phyloP scores from a whole-genome alignment of 1,140 invertebrate genomes.

The Heliconius eleuchia region DNA sequence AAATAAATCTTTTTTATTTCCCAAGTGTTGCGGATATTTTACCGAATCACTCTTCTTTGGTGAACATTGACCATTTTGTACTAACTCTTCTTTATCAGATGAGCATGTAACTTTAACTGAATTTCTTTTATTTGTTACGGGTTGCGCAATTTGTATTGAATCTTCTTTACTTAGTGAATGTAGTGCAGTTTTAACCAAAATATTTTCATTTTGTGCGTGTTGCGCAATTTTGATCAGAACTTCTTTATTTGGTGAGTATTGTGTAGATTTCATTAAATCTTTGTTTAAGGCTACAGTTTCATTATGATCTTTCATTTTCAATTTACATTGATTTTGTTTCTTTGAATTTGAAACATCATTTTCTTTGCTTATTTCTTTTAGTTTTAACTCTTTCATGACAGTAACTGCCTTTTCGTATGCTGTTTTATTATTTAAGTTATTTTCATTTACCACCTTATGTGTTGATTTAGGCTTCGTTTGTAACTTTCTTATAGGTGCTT shows the following conservation, averaged over 20 bases:
- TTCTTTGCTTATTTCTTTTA: constrained; percentile 40
- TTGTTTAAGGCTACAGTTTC: background rate
- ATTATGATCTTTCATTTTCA: background rate
- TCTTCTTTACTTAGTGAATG: background rate
- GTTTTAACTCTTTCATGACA: constrained; percentile 60
- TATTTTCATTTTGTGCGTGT: background rate
- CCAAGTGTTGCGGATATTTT: too few relatives aligned
- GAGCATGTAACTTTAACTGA: background rate
- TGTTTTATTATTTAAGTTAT: constrained; percentile 51
- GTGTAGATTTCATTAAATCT: background rate
- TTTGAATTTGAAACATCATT: constrained; percentile 19
- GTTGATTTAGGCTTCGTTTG: constrained; percentile 35
- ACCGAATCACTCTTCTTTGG: background rate
- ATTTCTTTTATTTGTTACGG: background rate
- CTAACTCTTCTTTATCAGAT: background rate
- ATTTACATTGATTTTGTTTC: constrained; percentile 9
- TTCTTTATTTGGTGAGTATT: background rate
- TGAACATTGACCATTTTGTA: background rate
- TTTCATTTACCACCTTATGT: constrained; percentile 32
- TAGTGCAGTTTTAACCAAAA: background rate
- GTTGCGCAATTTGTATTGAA: background rate
- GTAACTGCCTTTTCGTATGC: constrained; percentile 66
- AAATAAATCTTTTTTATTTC: too few relatives aligned
- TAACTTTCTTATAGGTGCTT: constrained; percentile 38
- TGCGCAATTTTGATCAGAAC: background rate